These are phyloP conservation scores for Eupleurogrammus muticus DNA, from an alignment of 2,797 vertebrate species.

Conservation along the genomic window DNA sequence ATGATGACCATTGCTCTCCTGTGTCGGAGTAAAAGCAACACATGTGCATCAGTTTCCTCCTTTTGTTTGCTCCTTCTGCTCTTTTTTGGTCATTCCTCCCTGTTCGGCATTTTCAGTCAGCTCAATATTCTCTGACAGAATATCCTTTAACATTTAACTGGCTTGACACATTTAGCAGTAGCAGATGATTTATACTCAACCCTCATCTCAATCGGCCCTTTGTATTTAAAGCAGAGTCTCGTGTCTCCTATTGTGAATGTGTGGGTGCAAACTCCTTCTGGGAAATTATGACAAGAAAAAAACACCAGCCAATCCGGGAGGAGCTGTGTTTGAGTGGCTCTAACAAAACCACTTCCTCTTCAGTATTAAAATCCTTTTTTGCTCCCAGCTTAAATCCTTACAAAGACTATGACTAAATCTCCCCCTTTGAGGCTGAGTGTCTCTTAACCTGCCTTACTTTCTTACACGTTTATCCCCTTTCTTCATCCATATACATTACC, in stretches of 20 bases:
- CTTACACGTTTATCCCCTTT: constrained; percentile 8
- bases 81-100: constrained; percentile 55
- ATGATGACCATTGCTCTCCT: constrained; percentile 44
- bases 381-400: constrained; percentile 41
- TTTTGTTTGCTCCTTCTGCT: constrained; percentile 54
- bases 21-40: constrained; percentile 38
- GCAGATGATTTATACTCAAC: constrained; percentile 70
- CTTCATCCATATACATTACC: neutral
- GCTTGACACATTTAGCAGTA: constrained; percentile 66
- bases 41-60: constrained; percentile 36
- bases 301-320: constrained; percentile 33
- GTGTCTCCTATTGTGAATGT: constrained; percentile 39
- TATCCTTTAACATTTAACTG: constrained; percentile 80
- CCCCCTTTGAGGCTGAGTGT: constrained; percentile 23
- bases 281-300: constrained; percentile 55
- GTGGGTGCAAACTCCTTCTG: constrained; percentile 64
- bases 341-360: constrained; percentile 44
- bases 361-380: constrained; percentile 38
- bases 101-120: constrained; percentile 79
- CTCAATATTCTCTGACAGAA: constrained; percentile 78
- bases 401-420: constrained; percentile 44
- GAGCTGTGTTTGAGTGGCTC: constrained; percentile 43
- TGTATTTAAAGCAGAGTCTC: constrained; percentile 54
- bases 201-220: constrained; percentile 58
- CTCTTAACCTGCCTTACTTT: constrained; percentile 25